Conservation (phyloP, 2,888 invertebrate genomes). For the Drosophila niveifrons region DNA sequence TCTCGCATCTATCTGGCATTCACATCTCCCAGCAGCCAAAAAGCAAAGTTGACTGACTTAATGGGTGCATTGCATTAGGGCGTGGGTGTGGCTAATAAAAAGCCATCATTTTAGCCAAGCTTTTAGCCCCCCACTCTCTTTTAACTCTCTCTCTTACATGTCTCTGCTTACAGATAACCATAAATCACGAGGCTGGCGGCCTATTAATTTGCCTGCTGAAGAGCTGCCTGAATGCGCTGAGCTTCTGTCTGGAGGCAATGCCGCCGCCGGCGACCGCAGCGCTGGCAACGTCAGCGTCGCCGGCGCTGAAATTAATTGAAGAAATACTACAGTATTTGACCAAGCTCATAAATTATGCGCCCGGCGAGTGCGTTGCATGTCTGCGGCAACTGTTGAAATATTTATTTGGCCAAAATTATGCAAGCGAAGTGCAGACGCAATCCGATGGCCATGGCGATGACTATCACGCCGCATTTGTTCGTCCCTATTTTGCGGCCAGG, state of each 20-base stretch:
- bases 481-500: conserved; percentile 67
- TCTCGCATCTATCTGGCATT: not conserved
- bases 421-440: conserved; percentile 73
- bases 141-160: conserved; percentile 4
- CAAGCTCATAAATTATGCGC: conserved; percentile 89
- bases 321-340: conserved; percentile 91
- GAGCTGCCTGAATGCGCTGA: conserved; percentile 83
- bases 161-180: conserved; percentile 88
- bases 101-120: conserved; percentile 23
- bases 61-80: conserved; percentile 69
- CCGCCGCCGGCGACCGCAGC: conserved; percentile 44
- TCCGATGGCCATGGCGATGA: conserved; percentile 28
- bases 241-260: conserved; percentile 81
- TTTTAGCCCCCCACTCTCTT: conserved; percentile 24
- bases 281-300: conserved; percentile 41
- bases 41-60: conserved; percentile 58
- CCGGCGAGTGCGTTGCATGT: conserved; percentile 89
- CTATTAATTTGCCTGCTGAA: conserved; percentile 87
- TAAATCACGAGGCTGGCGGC: conserved; percentile 91
- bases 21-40: conserved; percentile 20
- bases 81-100: conserved; percentile 25
- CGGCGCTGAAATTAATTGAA: conserved; percentile 86
- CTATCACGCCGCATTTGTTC: conserved; percentile 60
- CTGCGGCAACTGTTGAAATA: conserved; percentile 91
- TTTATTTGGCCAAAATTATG: conserved; percentile 90